phyloP scores from a whole-genome alignment of 2,888 invertebrate genomes.

The Dynastes grantii region DNA sequence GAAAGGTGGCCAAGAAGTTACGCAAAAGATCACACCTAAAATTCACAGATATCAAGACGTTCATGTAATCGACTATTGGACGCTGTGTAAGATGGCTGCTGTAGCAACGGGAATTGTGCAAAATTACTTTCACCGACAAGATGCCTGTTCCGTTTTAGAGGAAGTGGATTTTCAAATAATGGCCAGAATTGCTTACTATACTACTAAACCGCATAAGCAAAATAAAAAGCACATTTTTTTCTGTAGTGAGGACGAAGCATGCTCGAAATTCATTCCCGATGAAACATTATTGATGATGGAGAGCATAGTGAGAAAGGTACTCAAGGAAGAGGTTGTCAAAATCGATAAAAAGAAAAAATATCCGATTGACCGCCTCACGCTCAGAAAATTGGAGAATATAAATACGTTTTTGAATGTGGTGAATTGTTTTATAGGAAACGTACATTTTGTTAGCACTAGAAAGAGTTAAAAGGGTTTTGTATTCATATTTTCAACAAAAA shows the following conservation, averaged over 20 bases:
- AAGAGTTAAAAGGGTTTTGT: not conserved
- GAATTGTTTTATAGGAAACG: slow-evolving; percentile 36
- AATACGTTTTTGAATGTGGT: slow-evolving; percentile 17
- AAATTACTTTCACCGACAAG: slow-evolving; percentile 15
- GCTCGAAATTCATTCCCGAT: slow-evolving; percentile 27
- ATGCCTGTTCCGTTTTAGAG: not conserved
- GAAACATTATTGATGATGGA: slow-evolving; percentile 39
- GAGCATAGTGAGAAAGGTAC: slow-evolving; percentile 11
- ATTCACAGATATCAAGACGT: slow-evolving; percentile 28
- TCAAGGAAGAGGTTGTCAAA: slow-evolving; percentile 1
- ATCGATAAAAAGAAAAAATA: not conserved
- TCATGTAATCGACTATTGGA: slow-evolving; percentile 14
- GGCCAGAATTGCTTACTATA: not conserved
- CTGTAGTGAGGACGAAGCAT: not conserved
- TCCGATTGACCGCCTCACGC: slow-evolving; percentile 11
- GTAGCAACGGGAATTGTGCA: slow-evolving; percentile 33
- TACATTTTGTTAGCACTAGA: not conserved
- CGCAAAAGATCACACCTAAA: slow-evolving; percentile 30
- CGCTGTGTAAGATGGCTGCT: slow-evolving; percentile 21
- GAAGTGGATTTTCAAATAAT: slow-evolving; percentile 20
- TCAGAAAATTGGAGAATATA: slow-evolving; percentile 24
- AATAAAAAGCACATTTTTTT: slow-evolving; percentile 20
- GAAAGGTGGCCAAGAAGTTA: slow-evolving; percentile 28
- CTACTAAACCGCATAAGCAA: not conserved
- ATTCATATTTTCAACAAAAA: not conserved